Conservation (phyloP, 92 coral and sea anemone genomes). For the Palythoa grandiflora region DNA sequence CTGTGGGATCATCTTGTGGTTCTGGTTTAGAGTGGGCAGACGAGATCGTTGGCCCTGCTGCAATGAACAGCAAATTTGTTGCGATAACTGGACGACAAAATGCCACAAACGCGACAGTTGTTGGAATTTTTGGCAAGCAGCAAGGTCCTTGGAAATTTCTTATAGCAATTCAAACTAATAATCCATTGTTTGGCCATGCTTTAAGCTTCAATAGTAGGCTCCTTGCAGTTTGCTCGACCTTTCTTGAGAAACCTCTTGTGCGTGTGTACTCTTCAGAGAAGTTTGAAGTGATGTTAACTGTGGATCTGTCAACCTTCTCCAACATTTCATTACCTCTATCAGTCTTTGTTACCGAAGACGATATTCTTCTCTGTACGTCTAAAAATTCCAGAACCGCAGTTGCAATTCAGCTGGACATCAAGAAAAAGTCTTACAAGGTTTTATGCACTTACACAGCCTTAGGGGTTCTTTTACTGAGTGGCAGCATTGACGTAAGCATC, state of each 20-base stretch:
- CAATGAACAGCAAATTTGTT: constrained; percentile 58
- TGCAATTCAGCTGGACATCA: constrained; percentile 61
- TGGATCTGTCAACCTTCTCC: constrained; percentile 51
- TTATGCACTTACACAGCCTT: constrained; percentile 50
- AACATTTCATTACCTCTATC: constrained; percentile 59
- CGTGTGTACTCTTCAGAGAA: constrained; percentile 60
- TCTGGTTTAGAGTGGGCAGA: constrained; percentile 76
- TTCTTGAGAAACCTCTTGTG: constrained; percentile 42
- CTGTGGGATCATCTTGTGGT: constrained; percentile 49
- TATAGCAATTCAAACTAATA: constrained; percentile 56
- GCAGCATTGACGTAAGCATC: constrained; percentile 46
- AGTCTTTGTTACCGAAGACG: constrained; percentile 65
- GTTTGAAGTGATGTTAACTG: background rate
- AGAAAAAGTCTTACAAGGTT: constrained; percentile 34
- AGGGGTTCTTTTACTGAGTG: constrained; percentile 36
- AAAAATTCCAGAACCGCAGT: constrained; percentile 49
- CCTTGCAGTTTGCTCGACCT: constrained; percentile 68
- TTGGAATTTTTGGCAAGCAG: constrained; percentile 73
- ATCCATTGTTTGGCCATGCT: constrained; percentile 69
- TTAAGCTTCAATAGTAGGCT: constrained; percentile 62
- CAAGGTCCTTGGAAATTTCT: constrained; percentile 66
- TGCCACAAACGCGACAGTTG: constrained; percentile 64
- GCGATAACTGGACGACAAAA: constrained; percentile 69
- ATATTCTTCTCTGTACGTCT: constrained; percentile 74
- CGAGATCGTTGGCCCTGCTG: constrained; percentile 57